Percentiles rank a stretch among this genome's conserved stretches.
Evolutionary conservation across 2,888 invertebrate species (phyloP).

Genomic region (Pseudococcus viburni): DNA sequence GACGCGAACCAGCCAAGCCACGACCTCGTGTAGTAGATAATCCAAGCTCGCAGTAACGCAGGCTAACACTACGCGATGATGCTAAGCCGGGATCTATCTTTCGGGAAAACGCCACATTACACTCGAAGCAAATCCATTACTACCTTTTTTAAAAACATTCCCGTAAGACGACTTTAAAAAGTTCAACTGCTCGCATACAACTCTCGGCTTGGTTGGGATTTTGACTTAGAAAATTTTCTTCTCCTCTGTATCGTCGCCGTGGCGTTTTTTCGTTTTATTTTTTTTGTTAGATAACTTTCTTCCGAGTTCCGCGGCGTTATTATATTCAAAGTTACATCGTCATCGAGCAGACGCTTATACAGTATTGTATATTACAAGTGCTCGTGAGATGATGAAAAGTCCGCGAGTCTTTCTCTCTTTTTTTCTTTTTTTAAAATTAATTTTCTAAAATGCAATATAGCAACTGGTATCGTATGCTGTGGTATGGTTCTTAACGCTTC

Average conservation of each 20-base stretch:
- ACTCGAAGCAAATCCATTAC: neutral
- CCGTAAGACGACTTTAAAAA: constrained; percentile 10
- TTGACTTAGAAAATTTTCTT: neutral
- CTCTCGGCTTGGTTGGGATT: neutral
- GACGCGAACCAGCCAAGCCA: neutral
- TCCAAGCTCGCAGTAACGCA: neutral
- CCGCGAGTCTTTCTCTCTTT: too few species aligned
- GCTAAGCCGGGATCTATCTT: constrained; percentile 10
- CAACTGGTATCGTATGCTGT: too few species aligned
- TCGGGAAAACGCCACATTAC: neutral
- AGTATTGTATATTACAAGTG: too few species aligned
- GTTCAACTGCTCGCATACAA: neutral
- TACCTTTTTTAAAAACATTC: constrained; percentile 22
- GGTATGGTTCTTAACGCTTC: too few species aligned
- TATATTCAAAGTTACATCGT: constrained; percentile 7
- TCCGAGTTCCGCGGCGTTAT: neutral
- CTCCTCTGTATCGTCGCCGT: neutral
- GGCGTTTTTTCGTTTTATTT: neutral
- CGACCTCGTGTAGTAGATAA: neutral
- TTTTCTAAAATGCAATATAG: too few species aligned
- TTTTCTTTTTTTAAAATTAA: too few species aligned
- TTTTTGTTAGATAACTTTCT: neutral
- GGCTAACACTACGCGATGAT: neutral
- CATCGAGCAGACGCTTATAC: neutral
- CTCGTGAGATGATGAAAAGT: too few species aligned